Evolutionary conservation across 2,113 vertebrate genomes (phyloP).

Genomic region (Oxygymnocypris stewartii): DNA sequence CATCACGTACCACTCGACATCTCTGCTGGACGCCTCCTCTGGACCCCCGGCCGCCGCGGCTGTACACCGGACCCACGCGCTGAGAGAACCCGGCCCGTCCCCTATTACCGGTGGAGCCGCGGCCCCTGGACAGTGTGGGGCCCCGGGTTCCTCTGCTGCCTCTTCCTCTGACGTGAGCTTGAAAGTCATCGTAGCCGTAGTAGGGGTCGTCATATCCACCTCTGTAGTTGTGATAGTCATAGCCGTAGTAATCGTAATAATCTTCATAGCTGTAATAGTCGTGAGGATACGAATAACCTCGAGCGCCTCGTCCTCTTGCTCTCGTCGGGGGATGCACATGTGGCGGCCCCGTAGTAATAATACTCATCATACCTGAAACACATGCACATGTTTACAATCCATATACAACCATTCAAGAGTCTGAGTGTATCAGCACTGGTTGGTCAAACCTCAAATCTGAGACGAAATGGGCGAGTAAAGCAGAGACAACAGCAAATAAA

Average conservation of each 20-base stretch:
- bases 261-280: slow-evolving; percentile 99
- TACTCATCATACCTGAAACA: slow-evolving; percentile 96
- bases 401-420: not conserved
- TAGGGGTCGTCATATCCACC: slow-evolving; percentile 99
- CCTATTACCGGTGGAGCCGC: slow-evolving; percentile 86
- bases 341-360: slow-evolving; percentile 97
- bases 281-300: slow-evolving; percentile 94
- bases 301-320: slow-evolving; percentile 90
- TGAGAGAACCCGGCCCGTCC: slow-evolving; percentile 93
- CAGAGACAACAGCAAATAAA: not conserved
- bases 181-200: slow-evolving; percentile 99
- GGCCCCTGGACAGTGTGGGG: slow-evolving; percentile 77
- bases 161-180: slow-evolving; percentile 94
- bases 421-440: not conserved
- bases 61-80: slow-evolving; percentile 91
- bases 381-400: not conserved
- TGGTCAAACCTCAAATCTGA: no score
- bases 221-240: slow-evolving; percentile 99
- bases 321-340: slow-evolving; percentile 95
- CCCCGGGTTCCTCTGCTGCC: slow-evolving; percentile 88
- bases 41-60: slow-evolving; percentile 90
- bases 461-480: no score
- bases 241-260: slow-evolving; percentile 99
- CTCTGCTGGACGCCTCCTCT: slow-evolving; percentile 86
- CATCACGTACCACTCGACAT: slow-evolving; percentile 93